Percentiles rank a stretch among this genome's conserved stretches.
These are phyloP conservation scores for Apotomis betuletana DNA, from an alignment of 2,888 invertebrate species.

Conservation along the genomic window DNA sequence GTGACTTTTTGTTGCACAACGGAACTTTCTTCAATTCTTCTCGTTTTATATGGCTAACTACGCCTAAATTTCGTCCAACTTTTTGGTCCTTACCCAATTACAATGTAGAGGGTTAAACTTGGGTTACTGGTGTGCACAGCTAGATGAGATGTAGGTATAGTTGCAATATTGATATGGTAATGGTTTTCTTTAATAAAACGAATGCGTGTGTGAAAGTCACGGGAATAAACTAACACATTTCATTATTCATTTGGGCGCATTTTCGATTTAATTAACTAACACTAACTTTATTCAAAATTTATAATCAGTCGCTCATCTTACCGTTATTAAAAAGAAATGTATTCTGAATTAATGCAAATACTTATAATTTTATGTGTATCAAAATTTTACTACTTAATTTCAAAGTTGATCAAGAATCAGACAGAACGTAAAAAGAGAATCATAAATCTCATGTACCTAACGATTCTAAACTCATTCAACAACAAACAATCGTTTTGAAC, in stretches of 20 bases:
- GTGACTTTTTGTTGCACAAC: too few relatives aligned
- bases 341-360: too few relatives aligned
- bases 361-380: background rate
- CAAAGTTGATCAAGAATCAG: too few relatives aligned
- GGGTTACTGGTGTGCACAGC: slow-evolving; percentile 34
- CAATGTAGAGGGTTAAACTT: slow-evolving; percentile 3
- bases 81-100: too few relatives aligned
- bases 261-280: slow-evolving; percentile 43
- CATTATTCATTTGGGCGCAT: slow-evolving; percentile 39
- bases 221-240: slow-evolving; percentile 10
- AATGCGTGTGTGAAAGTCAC: slow-evolving; percentile 25
- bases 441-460: too few relatives aligned
- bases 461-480: too few relatives aligned
- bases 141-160: slow-evolving; percentile 11
- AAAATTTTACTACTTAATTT: too few relatives aligned
- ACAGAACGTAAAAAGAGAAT: too few relatives aligned
- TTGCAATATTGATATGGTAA: slow-evolving; percentile 13
- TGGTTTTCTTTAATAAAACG: slow-evolving; percentile 11
- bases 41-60: too few relatives aligned
- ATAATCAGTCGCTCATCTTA: slow-evolving; percentile 13
- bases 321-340: background rate
- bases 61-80: too few relatives aligned
- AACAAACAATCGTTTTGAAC: too few relatives aligned
- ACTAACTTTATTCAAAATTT: slow-evolving; percentile 44
- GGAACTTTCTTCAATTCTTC: too few relatives aligned